Evolutionary conservation across 1,140 invertebrate genomes (phyloP).

Genomic region (Rhyacophila brunnea): DNA sequence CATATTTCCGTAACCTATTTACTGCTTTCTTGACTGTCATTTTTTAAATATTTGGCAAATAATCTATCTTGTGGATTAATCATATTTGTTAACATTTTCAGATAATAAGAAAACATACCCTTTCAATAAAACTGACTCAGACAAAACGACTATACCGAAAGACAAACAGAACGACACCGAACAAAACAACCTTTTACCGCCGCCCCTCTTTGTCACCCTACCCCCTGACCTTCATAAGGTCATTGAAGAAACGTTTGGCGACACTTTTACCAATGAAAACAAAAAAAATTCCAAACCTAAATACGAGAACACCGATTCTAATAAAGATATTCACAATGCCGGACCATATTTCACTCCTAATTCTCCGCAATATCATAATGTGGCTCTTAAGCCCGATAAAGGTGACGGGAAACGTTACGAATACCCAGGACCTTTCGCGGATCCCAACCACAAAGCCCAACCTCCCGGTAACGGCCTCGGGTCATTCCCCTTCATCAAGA

Average conservation of each 20-base stretch:
- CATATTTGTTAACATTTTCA: constrained; percentile 26
- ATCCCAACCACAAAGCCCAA: constrained; percentile 31
- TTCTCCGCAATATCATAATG: constrained; percentile 3
- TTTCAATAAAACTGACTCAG: constrained; percentile 12
- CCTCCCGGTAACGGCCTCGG: constrained; percentile 26
- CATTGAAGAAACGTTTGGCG: constrained; percentile 26
- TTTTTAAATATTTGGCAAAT: no score
- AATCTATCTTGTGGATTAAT: no score
- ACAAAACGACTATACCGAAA: constrained; percentile 26
- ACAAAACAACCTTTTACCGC: constrained; percentile 25
- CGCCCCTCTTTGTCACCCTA: constrained; percentile 31
- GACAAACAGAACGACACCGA: constrained; percentile 31
- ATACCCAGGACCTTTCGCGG: constrained; percentile 33
- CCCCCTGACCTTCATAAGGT: constrained; percentile 33
- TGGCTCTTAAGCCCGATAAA: constrained; percentile 19
- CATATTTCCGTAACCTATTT: no score
- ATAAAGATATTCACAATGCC: constrained; percentile 15
- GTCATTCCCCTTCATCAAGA: constrained; percentile 33
- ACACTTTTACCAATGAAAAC: constrained; percentile 13
- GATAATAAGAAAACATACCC: constrained; percentile 21
- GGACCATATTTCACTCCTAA: constrained; percentile 17
- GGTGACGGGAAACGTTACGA: constrained; percentile 29
- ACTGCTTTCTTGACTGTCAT: no score
- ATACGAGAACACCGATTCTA: constrained; percentile 4
- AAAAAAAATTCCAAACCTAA: constrained; percentile 20